Conservation (phyloP, 2,113 vertebrate species). For the Seriola aureovittata region DNA sequence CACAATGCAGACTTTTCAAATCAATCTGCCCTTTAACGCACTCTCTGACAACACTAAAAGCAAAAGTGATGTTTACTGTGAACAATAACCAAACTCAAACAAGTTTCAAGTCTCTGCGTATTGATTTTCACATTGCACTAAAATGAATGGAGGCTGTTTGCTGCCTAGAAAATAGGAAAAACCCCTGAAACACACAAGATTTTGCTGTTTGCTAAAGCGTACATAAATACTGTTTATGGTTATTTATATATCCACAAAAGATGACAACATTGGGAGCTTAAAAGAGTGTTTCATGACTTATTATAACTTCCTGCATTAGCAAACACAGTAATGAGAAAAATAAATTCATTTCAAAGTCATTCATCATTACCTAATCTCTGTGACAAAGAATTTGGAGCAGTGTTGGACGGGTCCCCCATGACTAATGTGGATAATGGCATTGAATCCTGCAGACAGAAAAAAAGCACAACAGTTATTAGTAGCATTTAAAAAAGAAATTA, state of each 20-base stretch:
- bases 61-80: too few species aligned
- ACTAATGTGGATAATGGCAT: conserved; percentile 90
- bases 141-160: neutral
- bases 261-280: neutral
- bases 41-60: too few species aligned
- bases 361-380: conserved; percentile 88
- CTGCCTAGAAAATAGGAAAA: neutral
- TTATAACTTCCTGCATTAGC: neutral
- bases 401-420: conserved; percentile 91
- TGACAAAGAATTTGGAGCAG: conserved; percentile 87
- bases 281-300: neutral
- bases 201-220: neutral
- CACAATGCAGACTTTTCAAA: too few species aligned
- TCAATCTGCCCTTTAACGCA: too few species aligned
- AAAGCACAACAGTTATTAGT: neutral
- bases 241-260: neutral
- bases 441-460: conserved; percentile 85
- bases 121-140: neutral
- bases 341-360: neutral
- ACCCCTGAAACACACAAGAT: neutral
- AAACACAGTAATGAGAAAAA: neutral
- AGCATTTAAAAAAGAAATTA: neutral
- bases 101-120: neutral
- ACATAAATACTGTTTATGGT: too few species aligned
- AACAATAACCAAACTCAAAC: neutral